These are phyloP conservation scores for Salminus brasiliensis DNA, from an alignment of 2,113 vertebrate species.

Conservation along the genomic window DNA sequence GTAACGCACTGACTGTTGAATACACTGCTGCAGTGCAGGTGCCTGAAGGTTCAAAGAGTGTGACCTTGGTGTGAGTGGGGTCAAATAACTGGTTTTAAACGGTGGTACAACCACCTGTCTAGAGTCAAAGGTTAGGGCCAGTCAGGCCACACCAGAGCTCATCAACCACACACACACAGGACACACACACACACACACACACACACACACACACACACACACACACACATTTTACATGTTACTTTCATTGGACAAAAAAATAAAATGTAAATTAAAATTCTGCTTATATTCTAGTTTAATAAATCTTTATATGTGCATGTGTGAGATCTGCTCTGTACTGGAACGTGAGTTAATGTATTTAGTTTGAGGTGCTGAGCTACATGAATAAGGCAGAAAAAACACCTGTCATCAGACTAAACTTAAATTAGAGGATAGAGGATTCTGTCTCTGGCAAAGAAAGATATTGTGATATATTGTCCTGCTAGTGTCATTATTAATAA, in stretches of 20 bases:
- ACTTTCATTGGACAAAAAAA: neutral
- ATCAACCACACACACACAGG: conserved; percentile 22
- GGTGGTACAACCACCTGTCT: conserved; percentile 44
- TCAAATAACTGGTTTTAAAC: conserved; percentile 55
- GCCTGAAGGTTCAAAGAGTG: conserved; percentile 27
- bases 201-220: no score
- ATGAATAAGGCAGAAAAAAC: neutral
- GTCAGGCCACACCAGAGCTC: conserved; percentile 10
- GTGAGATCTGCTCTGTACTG: neutral
- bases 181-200: conserved; percentile 14
- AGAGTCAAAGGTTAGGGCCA: conserved; percentile 37
- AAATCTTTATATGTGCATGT: neutral
- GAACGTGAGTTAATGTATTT: neutral
- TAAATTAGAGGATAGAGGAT: neutral
- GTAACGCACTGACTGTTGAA: neutral
- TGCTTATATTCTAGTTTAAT: neutral
- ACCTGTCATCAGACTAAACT: neutral
- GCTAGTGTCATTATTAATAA: no score
- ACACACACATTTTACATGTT: conserved; percentile 1
- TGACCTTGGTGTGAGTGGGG: conserved; percentile 22
- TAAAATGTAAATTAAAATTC: neutral
- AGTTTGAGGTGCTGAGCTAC: neutral
- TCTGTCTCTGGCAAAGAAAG: neutral
- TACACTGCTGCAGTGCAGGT: conserved; percentile 36
- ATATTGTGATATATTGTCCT: neutral